Base-by-base conservation (phyloP, 2,888 invertebrate genomes). In the Leuctra nigra region DNA sequence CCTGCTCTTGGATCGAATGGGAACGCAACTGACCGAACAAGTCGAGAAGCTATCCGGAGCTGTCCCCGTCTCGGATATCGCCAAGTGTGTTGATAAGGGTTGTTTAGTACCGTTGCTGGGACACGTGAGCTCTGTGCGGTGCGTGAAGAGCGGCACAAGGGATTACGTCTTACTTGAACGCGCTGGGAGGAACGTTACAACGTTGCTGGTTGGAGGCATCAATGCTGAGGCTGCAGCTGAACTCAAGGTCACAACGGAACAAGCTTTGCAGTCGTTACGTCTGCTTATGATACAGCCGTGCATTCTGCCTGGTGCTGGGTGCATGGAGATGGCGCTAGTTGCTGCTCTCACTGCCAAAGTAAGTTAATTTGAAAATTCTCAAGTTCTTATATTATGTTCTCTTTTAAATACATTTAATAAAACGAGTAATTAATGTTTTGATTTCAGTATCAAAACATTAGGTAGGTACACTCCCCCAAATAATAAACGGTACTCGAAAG, bases 221-320 rank as follows among this genome's bases (percentile, higher is more conserved):
- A 53, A 46, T 18, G 55, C 53, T 24, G 60, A 60, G 18, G 57
- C 55, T 13, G 36, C 57, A 14, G 47, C 33, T 36, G 60, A 60
- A 47, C 25, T 57, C 18, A 57, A 60, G 57, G 57, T 62, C 23
- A 53, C 55, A n/a, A 53, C 56, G 2, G 33, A 54, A 16, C 62
- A 62, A 18, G 46, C 59, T 11, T 14, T 62, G 13, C 46, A 39
- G 7, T 53, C 59, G 13, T 44, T 62, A 2, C 50, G 47, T 6
- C 55, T 52, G 14, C 50, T 62, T 9, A 13, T 59, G 18, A 20
- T 24, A 2, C 35, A 56, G 20, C 60, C 60, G 20, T 50, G 22
- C 38, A 36, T 62, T 11, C 7, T 53, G 11, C 62, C 62, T 9
- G 62, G 62, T 4, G 55, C 60, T 29, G 61, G 62, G n/a, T 62